Base-by-base conservation (phyloP, 1,140 invertebrate genomes). In the Tetragonula clypearis region DNA sequence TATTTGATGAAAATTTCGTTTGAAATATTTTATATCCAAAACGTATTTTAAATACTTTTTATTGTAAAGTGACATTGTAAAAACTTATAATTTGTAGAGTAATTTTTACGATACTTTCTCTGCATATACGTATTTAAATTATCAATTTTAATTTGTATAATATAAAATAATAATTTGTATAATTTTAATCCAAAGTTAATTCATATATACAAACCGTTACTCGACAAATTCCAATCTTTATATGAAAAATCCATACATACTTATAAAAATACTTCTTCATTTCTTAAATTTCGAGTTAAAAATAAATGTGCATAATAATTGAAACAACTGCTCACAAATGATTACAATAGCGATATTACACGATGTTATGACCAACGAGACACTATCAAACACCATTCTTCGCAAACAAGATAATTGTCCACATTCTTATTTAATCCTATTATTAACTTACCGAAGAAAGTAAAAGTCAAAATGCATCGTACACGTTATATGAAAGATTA, bases 381-480 rank as follows among this genome's bases (percentile, higher is more conserved):
- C 35, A 62, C 11, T 60, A 65, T 78, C 62, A 21, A n/a, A 9
- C 23, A 12, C 14, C 6, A 17, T 65, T 65, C 26, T 15, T 17
- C 15, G 26, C 11, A 78, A 78, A 78, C n/a, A 78, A 78, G 58
- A 78, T 78, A 78, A 65, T 5, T 0, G 8, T 3, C 35, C 26
- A n/a, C 23, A 49, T 0, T 14, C 2, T 65, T 15, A n/a, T n/a
- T 1, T 66, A 78, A 65, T 65, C 1, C 23, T 1, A 26, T 14
- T 23, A 21, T 17, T 14, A 8, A 35, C 41, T 11, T 76, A 17
- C 30, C 1, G 23, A 14, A 58, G 14, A 11, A 74, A 56, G 0
- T n/a, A n/a, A 4, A n/a, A 30, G 2, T 41, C 4, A 26, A 49
- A 49, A 62, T 62, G 11, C 60, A 11, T n/a, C 60, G 14, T 19